These are phyloP conservation scores for Damaliscus lunatus DNA, from an alignment of 2,113 vertebrate species.

Conservation along the genomic window DNA sequence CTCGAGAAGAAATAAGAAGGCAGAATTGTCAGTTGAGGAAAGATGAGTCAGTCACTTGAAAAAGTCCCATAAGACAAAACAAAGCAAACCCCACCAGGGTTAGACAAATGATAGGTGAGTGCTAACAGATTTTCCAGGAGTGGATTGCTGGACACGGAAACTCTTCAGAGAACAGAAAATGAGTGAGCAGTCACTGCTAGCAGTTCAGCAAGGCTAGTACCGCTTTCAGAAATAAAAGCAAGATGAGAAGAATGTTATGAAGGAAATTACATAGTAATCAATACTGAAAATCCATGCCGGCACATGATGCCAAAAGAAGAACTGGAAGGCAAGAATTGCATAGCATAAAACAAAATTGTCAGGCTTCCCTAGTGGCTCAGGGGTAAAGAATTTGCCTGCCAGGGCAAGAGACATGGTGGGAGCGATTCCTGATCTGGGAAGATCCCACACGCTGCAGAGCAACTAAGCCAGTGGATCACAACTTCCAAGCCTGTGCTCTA, in stretches of 20 bases:
- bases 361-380: neutral
- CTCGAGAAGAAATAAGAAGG: neutral
- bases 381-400: neutral
- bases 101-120: neutral
- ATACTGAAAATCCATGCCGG: neutral
- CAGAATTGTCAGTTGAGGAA: neutral
- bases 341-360: neutral
- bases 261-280: neutral
- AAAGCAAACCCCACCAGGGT: neutral
- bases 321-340: neutral
- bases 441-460: neutral
- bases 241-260: neutral
- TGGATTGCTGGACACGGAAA: neutral
- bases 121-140: constrained; percentile 1
- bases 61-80: neutral
- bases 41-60: neutral
- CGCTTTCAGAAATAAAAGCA: neutral
- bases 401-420: neutral
- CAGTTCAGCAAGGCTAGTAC: neutral
- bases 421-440: neutral
- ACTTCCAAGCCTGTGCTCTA: neutral
- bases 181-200: neutral
- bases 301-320: neutral
- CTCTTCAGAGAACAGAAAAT: neutral
- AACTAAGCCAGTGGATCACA: fast-evolving